Evolutionary conservation across 2,797 vertebrate genomes (phyloP), one percentile per base, ranked within the genome.

Genomic region (Myoxocephalus aenaeus): DNA sequence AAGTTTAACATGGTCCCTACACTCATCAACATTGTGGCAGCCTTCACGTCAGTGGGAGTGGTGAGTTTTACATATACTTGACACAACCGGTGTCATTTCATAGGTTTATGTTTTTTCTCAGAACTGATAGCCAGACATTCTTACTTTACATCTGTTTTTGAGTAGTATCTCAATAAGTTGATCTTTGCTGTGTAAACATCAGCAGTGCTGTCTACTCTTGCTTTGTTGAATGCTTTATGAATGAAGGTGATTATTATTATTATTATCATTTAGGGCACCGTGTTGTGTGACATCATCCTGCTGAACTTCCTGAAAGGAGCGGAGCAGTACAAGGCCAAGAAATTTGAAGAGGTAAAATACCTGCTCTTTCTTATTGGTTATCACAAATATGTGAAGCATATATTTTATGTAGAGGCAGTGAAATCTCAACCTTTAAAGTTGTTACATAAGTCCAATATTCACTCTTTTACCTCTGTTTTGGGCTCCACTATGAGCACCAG

Each of bases 1-100:
- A 98, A 97, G 87, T 99, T 99, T 27, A 94, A 97, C 91, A 96
- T 99, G 88, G 96, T 99, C 59, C 98, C 98, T 7, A 99, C 98
- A 11, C 95, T 99, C 85, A 98, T 99, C 92, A 99, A 97, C 90
- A 96, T 95, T 1, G 97, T 99, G 87, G 97, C 97, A 0, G 97
- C 97, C 36, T 98, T 99, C 80, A 98, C 98, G 1, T 99, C 97
- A 1, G 96, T 99, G 3, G 97, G 98, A 40, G 97, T 99, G 96
- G 98, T 99, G 92, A 96, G 97, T 80, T 32, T 42, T 25, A 27
- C n/a, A 13, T 27, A 25, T 44, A 63, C 14, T 15, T 18, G 17
- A 20, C 13, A 22, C 1, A 80, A 44, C 20, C 36, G 29, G 5
- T 8, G 6, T 22, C 2, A 13, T 53, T 53, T 53, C 50, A 53